These are phyloP conservation scores for Pseudotriccus pelzelni DNA, from an alignment of 2,797 vertebrate genomes.

Conservation along the genomic window DNA sequence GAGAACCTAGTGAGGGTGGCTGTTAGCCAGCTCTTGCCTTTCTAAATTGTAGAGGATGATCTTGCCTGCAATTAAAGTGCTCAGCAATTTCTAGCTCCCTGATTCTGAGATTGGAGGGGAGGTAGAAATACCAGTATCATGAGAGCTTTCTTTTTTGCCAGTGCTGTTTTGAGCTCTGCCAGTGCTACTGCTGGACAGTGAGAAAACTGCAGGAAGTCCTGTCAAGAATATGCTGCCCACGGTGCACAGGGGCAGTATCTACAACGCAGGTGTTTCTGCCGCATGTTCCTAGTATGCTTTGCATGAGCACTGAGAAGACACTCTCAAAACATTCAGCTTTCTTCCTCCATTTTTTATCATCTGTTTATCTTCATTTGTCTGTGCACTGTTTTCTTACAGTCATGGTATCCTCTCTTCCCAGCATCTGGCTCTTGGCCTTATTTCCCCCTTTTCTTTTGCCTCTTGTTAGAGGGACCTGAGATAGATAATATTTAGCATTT, in stretches of 20 bases:
- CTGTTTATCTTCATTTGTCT: neutral
- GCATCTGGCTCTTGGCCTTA: neutral
- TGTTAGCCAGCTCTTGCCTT: neutral
- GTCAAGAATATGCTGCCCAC: neutral
- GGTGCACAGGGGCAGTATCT: neutral
- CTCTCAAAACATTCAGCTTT: neutral
- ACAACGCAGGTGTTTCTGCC: neutral
- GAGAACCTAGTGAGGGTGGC: neutral
- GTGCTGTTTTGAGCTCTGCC: neutral
- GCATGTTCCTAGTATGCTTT: neutral
- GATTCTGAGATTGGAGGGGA: neutral
- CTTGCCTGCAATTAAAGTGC: neutral
- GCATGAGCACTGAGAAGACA: neutral
- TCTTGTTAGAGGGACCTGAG: neutral
- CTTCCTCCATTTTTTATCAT: neutral
- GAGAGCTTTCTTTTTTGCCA: neutral
- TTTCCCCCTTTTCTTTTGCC: neutral
- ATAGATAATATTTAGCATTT: neutral
- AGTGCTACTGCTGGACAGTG: neutral
- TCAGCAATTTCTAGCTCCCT: neutral
- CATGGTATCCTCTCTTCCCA: neutral
- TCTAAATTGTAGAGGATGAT: neutral
- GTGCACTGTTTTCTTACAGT: neutral
- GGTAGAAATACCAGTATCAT: neutral
- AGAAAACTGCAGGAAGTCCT: neutral